Base-by-base conservation (phyloP, 2,797 vertebrate species). In the Typhlichthys eigenmanni region DNA sequence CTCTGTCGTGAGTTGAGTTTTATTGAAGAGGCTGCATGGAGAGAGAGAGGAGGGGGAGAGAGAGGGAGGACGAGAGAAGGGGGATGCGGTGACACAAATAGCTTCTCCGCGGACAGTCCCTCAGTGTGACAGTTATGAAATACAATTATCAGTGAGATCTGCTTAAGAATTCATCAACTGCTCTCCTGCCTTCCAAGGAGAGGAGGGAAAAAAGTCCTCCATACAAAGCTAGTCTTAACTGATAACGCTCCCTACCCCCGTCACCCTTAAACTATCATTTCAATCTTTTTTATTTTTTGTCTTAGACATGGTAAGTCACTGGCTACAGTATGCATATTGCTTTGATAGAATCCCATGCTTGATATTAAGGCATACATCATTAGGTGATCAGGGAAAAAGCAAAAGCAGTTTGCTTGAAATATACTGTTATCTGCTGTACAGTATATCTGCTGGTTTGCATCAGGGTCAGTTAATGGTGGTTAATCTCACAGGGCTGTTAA, bases 141-240 rank as follows among this genome's bases (percentile, higher is more conserved):
- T 93, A 97, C 95, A 96, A 97, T 96, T 97, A 97, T 97, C 94
- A 94, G 94, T 90, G 87, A 94, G 95, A 96, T 96, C 95, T 96
- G 95, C 95, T 96, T 95, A 95, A 94, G 95, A 89, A 91, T 91
- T 92, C 90, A 91, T 91, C 91, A 91, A 86, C 87, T 81, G 86
- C 85, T 81, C 82, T 81, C 80, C 84, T 84, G 85, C 82, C 82
- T 89, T 89, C 84, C 87, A 80, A 86, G 68, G 74, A 69, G 57
- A 68, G 60, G 64, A 66, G 32, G 14, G 13, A n/a, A 57, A 71
- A 73, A 74, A 82, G 81, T 53, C 58, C 67, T 63, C 86, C 79
- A 84, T 84, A 83, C 77, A 87, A 89, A 84, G 85, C 60, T 81
- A 88, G 87, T 89, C 87, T 84, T 74, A 87, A 88, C 87, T 84